Base-by-base conservation (phyloP, 2,113 vertebrate species). In the Myocastor coypus region DNA sequence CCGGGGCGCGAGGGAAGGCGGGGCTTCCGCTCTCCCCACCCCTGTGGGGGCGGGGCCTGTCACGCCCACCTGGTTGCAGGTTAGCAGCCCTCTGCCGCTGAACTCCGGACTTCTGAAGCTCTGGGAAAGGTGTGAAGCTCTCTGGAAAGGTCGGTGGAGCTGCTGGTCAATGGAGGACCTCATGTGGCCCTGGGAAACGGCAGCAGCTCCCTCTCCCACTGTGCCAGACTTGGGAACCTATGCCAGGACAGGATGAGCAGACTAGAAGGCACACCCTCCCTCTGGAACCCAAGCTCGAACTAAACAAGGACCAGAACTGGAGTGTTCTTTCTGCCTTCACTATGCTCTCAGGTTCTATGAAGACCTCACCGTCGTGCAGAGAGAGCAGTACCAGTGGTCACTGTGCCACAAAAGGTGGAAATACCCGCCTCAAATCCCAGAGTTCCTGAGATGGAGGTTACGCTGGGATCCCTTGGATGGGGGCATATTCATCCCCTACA, bases 1-100 rank as follows among this genome's bases (percentile, higher is more conserved):
- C 84, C 16, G 73, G 92, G 85, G 87, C 88, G 81, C 91, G 87
- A 98, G 98, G 98, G 96, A 82, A 66, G 97, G 97, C 82, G 97
- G 91, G 93, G 83, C 87, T 46, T 75, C 42, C 17, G 40, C 40
- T 90, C 28, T 83, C 84, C 66, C 96, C 94, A 89, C 96, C 97
- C 96, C 57, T 1, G 66, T 10, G 59, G 87, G 87, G 97, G 96
- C 97, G 97, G 97, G 81, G 92, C 89, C 68, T 85, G 77, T 77
- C 97, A 95, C 96, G 91, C 95, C 96, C 94, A 97, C 94, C 95
- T 91, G 87, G 82, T 75, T 83, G 46, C n/a, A 19, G 22, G 46
- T 63, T 80, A 6, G 28, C 10, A 0, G 42, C 42, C 30, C 9
- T 4, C 50, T 87, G 2, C 20, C 6, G 20, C 5, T 17, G 2